These are phyloP conservation scores for Apamea epomidion DNA, from an alignment of 2,888 invertebrate genomes.

Conservation along the genomic window DNA sequence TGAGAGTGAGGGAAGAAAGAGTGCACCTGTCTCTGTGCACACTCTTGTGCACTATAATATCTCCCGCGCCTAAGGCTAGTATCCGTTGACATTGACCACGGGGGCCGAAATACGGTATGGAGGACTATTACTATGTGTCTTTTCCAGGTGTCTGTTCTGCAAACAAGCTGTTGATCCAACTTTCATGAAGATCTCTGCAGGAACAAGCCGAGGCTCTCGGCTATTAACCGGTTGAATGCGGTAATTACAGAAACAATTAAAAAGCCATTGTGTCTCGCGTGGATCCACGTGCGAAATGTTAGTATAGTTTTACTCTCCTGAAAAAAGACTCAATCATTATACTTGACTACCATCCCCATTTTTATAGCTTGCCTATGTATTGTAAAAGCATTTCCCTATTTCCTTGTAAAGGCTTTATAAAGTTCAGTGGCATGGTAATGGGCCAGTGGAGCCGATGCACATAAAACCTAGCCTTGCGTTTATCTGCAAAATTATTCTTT, in stretches of 20 bases:
- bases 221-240: not conserved
- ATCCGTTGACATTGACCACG: no score
- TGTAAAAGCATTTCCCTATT: not conserved
- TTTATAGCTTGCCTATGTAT: not conserved
- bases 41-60: no score
- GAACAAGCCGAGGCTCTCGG: not conserved
- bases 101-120: no score
- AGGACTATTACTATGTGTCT: not conserved
- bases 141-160: not conserved
- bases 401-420: not conserved
- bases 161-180: not conserved
- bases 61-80: no score
- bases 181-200: not conserved
- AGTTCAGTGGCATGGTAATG: constrained; percentile 22
- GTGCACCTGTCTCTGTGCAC: no score
- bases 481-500: constrained; percentile 55
- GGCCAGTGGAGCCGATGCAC: not conserved
- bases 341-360: not conserved
- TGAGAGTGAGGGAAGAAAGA: no score
- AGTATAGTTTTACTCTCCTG: not conserved
- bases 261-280: not conserved
- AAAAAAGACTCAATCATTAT: not conserved
- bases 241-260: not conserved
- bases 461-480: constrained; percentile 35
- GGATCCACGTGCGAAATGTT: not conserved